Base-by-base conservation (phyloP, 2,888 invertebrate genomes). In the Hypolimnas misippus region DNA sequence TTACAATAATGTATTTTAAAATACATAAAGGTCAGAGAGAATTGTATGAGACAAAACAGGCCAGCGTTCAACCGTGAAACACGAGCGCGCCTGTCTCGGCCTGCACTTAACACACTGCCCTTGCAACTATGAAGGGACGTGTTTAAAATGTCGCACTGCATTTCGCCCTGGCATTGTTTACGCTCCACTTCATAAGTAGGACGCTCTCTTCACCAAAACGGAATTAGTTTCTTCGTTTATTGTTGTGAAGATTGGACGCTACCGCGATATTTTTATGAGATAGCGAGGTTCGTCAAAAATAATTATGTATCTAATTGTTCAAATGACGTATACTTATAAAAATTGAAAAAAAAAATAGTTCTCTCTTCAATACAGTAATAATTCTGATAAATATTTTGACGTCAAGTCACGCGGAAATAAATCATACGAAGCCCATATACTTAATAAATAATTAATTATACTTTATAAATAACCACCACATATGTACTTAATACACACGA, bases 41-140 rank as follows among this genome's bases (percentile, higher is more conserved):
- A 53, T 44, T 42, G 16, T 14, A 25, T 25, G 16, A 33, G 40
- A 25, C 49, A 49, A 49, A 49, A n/a, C 49, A 29, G 25, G 25
- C 16, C 46, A n/a, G 49, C 49, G 49, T 25, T 25, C 25, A 29
- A 7, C 14, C 49, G 14, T 49, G 49, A 44, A 44, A 29, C 46
- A 21, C 1, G 46, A 49, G 12, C 46, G 46, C n/a, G 46, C 46
- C 46, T 40, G 54, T 21, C 16, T 5, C 40, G 54, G 16, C 35
- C 8, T 7, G 25, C 53, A 21, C 53, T 59, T 53, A 59, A 46
- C 59, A 59, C 53, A 59, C 44, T 59, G 59, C 59, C 59, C 59
- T 59, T 59, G 59, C 59, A 53, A 46, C 58, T 52, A 4, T 25
- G 29, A 35, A 59, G 53, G 59, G 59, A 53, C 53, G 58, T 33